Evolutionary conservation across 2,888 invertebrate genomes (phyloP).

Genomic region (Thyatira batis): DNA sequence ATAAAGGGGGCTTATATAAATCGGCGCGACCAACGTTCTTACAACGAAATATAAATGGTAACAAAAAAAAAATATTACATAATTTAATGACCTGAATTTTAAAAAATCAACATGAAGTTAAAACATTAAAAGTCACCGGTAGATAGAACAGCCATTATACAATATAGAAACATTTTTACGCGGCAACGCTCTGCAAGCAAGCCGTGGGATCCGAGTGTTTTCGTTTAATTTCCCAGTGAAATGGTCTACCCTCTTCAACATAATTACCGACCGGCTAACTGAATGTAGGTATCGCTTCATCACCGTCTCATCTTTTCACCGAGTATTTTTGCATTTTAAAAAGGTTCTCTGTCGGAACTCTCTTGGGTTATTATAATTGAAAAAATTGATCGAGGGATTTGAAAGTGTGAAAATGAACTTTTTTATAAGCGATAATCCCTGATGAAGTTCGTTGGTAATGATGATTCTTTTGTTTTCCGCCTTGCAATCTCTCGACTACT

Average conservation of each 20-base stretch:
- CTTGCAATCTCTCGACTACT: background rate
- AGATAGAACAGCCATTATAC: background rate
- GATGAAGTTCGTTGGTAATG: background rate
- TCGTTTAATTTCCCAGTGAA: constrained; percentile 74
- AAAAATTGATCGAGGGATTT: constrained; percentile 38
- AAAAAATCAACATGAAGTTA: background rate
- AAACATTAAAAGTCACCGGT: background rate
- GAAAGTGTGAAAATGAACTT: constrained; percentile 24
- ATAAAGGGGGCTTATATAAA: background rate
- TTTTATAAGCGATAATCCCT: background rate
- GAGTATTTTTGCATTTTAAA: constrained; percentile 64
- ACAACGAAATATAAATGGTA: too few species aligned
- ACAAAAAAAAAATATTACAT: background rate
- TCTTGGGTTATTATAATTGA: constrained; percentile 41
- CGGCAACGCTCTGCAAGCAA: constrained; percentile 34
- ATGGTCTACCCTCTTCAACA: constrained; percentile 64
- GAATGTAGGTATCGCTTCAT: constrained; percentile 60
- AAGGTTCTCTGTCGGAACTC: constrained; percentile 41
- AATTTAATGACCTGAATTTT: background rate
- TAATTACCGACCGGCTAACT: constrained; percentile 66
- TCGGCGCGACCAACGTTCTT: too few species aligned
- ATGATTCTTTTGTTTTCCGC: background rate
- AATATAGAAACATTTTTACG: constrained; percentile 32
- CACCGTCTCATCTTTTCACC: constrained; percentile 53
- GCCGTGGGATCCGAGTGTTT: constrained; percentile 58